These are phyloP conservation scores for Poicephalus gulielmi DNA, from an alignment of 2,113 vertebrate species.

Conservation along the genomic window DNA sequence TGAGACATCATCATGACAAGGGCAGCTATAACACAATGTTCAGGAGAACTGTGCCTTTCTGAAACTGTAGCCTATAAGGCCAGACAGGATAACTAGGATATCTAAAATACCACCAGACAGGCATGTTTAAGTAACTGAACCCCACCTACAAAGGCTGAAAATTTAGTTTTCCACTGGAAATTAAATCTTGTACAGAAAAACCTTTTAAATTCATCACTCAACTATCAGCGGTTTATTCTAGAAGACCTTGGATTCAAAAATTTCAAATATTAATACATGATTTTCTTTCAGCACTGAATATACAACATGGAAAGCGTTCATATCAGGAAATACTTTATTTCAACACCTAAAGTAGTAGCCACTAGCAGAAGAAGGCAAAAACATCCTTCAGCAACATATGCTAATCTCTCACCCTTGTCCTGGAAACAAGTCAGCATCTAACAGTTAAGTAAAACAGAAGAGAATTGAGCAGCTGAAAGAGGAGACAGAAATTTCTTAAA, in stretches of 20 bases:
- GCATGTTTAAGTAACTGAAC: not conserved
- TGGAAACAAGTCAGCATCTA: not conserved
- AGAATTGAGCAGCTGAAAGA: not conserved
- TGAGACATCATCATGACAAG: constrained; percentile 37
- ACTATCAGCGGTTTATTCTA: not conserved
- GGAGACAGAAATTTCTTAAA: not conserved
- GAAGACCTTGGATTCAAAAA: not conserved
- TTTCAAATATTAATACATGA: not conserved
- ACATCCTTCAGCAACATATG: not conserved
- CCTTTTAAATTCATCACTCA: not conserved
- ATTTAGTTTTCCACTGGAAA: not conserved
- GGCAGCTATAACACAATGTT: constrained; percentile 5
- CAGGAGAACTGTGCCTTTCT: not conserved
- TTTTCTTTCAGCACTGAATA: not conserved
- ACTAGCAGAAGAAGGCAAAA: not conserved
- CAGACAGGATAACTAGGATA: not conserved
- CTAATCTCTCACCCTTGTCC: not conserved
- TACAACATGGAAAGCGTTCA: not conserved
- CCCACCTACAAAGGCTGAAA: not conserved
- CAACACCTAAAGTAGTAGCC: not conserved
- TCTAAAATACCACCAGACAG: not conserved
- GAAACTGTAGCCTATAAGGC: not conserved
- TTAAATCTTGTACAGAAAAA: not conserved
- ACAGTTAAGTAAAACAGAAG: not conserved
- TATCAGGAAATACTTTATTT: not conserved